Conservation (phyloP, 2,797 vertebrate genomes). For the Buceros bicornis region DNA sequence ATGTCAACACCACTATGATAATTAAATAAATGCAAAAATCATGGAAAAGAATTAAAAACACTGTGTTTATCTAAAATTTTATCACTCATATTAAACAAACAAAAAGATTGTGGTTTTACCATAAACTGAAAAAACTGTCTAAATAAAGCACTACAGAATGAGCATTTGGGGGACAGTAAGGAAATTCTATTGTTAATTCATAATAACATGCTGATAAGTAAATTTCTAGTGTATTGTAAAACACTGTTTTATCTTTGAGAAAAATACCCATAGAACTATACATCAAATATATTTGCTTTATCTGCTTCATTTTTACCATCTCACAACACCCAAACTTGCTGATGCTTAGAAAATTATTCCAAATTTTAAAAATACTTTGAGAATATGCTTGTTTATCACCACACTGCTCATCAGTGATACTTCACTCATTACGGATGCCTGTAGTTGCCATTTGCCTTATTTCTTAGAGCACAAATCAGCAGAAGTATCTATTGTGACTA, state of each 20-base stretch:
- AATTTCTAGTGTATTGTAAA: constrained; percentile 18
- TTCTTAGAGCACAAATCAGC: constrained; percentile 57
- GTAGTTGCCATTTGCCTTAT: constrained; percentile 50
- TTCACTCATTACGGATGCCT: constrained; percentile 46
- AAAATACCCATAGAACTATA: constrained; percentile 9
- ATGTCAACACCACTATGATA: not conserved
- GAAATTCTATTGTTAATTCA: not conserved
- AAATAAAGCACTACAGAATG: not conserved
- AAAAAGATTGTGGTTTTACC: not conserved
- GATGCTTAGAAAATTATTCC: constrained; percentile 27
- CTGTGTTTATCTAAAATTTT: not conserved
- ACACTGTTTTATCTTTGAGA: not conserved
- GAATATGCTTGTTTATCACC: constrained; percentile 41
- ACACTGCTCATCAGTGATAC: constrained; percentile 41
- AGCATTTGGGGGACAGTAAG: not conserved
- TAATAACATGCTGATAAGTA: not conserved
- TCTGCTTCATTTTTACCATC: constrained; percentile 32
- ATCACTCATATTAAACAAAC: not conserved
- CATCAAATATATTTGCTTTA: constrained; percentile 9
- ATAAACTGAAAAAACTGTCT: not conserved
- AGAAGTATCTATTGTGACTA: constrained; percentile 55
- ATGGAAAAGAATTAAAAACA: not conserved
- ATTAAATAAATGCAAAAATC: not conserved
- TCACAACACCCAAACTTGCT: constrained; percentile 22
- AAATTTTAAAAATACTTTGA: constrained; percentile 43